These are phyloP conservation scores for Grus americana DNA, from an alignment of 2,113 vertebrate species.

Conservation along the genomic window DNA sequence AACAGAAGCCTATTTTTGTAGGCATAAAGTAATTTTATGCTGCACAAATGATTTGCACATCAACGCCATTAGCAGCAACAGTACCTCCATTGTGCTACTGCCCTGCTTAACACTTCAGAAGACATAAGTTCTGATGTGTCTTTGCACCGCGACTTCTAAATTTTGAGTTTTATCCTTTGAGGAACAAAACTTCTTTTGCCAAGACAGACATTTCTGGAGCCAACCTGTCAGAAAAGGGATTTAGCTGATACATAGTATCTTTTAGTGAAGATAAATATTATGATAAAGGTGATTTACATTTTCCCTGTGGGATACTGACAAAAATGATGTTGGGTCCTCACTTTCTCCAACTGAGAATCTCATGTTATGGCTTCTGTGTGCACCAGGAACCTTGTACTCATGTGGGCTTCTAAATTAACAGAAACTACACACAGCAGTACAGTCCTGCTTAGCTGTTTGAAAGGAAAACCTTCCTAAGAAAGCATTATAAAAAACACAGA, in stretches of 20 bases:
- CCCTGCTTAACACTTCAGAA: not conserved
- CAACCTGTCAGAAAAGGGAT: not conserved
- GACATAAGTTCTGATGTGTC: not conserved
- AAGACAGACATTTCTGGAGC: not conserved
- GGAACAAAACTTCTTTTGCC: not conserved
- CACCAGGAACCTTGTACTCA: not conserved
- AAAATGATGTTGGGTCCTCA: not conserved
- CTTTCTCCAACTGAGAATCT: not conserved
- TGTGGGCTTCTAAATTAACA: not conserved
- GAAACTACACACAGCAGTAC: not conserved
- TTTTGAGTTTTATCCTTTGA: not conserved
- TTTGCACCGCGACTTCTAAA: not conserved
- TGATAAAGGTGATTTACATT: not conserved
- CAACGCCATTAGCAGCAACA: not conserved
- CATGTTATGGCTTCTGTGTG: not conserved
- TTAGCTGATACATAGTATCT: not conserved
- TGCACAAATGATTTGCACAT: slow-evolving; percentile 8
- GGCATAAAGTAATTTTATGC: not conserved
- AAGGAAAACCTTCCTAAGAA: not conserved
- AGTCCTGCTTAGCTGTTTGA: not conserved
- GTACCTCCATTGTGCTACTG: not conserved
- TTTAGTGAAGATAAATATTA: not conserved
- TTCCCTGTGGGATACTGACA: not conserved
- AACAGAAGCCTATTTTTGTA: slow-evolving; percentile 21
- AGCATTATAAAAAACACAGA: not conserved